These are phyloP conservation scores for Aeoliscus strigatus DNA, from an alignment of 2,797 vertebrate species.

Conservation along the genomic window DNA sequence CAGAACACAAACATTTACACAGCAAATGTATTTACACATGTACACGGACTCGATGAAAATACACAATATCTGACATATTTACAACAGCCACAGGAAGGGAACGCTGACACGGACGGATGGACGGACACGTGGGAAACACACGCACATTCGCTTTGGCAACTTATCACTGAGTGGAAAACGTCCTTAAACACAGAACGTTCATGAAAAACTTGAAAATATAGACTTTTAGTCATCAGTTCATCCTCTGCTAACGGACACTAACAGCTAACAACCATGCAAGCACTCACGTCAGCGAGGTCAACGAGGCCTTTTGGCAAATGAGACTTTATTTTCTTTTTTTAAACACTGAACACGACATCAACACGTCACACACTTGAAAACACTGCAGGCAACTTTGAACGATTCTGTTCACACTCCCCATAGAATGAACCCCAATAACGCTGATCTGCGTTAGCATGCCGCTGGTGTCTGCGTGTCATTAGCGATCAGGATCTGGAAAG, in stretches of 20 bases:
- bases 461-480: too few relatives aligned
- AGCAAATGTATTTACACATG: conserved; percentile 51
- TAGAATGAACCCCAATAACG: not conserved
- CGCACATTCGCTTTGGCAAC: conserved; percentile 34
- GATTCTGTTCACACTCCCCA: conserved; percentile 5
- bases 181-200: conserved; percentile 53
- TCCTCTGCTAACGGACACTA: too few relatives aligned
- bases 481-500: too few relatives aligned
- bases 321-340: not conserved
- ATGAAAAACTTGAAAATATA: conserved; percentile 70
- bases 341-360: too few relatives aligned
- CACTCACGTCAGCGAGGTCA: conserved; percentile 21
- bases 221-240: conserved; percentile 35
- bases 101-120: conserved; percentile 45
- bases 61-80: conserved; percentile 60
- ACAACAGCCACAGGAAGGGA: conserved; percentile 49
- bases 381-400: too few relatives aligned
- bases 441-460: too few relatives aligned
- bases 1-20: conserved; percentile 39
- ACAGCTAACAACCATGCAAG: conserved; percentile 74
- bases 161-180: conserved; percentile 2
- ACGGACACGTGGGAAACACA: too few relatives aligned
- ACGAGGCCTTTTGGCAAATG: conserved; percentile 9
- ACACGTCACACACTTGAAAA: too few relatives aligned
- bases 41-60: conserved; percentile 43